phyloP scores from a whole-genome alignment of 2,888 invertebrate species.

The Tupiocoris notatus region DNA sequence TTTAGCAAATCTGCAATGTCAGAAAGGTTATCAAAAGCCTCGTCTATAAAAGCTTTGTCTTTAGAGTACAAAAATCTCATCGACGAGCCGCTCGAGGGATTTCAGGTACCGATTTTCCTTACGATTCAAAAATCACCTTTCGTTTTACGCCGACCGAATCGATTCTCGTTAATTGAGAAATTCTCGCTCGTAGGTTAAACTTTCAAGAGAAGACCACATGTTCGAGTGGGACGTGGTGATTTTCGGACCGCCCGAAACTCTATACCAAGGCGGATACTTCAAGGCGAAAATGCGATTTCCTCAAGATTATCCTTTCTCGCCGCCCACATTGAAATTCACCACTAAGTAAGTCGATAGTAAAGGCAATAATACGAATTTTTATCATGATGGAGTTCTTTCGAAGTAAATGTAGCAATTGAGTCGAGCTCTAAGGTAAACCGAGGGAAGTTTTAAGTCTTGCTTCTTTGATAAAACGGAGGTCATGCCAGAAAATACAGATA shows the following conservation, averaged over 20 bases:
- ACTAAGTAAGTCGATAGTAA: slow-evolving; percentile 44
- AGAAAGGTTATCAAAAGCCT: background rate
- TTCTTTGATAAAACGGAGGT: too few species aligned
- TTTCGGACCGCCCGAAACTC: slow-evolving; percentile 47
- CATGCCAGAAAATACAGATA: too few species aligned
- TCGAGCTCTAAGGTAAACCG: too few species aligned
- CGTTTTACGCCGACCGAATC: too few species aligned
- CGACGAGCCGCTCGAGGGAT: slow-evolving; percentile 46
- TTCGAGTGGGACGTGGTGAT: slow-evolving; percentile 47
- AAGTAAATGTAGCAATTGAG: too few species aligned
- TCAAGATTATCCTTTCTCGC: slow-evolving; percentile 46
- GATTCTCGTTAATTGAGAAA: too few species aligned
- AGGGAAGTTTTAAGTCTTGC: too few species aligned
- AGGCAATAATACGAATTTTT: too few species aligned
- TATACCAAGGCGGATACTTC: slow-evolving; percentile 47
- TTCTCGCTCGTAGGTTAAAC: slow-evolving; percentile 20
- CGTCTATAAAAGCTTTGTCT: slow-evolving; percentile 40
- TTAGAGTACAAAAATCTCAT: slow-evolving; percentile 43
- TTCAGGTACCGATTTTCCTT: slow-evolving; percentile 26
- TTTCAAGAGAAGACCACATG: slow-evolving; percentile 41
- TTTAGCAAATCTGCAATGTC: too few species aligned
- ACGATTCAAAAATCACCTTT: background rate
- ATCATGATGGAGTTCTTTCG: too few species aligned
- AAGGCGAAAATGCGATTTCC: slow-evolving; percentile 46
- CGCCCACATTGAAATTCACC: slow-evolving; percentile 44